phyloP scores from a whole-genome alignment of 2,113 vertebrate genomes.

The Scartelaos histophorus region DNA sequence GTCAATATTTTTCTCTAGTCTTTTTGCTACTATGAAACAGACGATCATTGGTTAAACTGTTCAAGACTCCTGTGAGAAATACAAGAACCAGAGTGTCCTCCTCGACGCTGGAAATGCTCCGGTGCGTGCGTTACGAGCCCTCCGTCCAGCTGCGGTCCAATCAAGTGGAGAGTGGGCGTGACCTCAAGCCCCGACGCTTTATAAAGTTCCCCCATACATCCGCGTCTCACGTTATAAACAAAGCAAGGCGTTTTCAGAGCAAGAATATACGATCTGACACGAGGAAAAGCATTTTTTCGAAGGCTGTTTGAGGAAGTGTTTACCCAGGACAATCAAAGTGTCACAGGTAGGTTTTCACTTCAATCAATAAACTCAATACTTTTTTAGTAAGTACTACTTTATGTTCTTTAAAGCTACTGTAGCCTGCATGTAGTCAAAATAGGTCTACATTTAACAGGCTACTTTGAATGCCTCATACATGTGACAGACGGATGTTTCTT shows the following conservation, averaged over 20 bases:
- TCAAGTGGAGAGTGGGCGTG: conserved; percentile 67
- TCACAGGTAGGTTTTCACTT: conserved; percentile 48
- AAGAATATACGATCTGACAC: neutral
- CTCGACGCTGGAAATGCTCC: conserved; percentile 43
- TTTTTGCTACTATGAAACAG: neutral
- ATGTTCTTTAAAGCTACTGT: neutral
- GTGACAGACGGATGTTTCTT: too few relatives aligned
- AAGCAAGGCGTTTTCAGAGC: conserved; percentile 22
- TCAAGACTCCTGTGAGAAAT: neutral
- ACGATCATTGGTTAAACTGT: neutral
- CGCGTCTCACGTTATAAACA: conserved; percentile 71
- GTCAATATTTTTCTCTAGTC: too few relatives aligned
- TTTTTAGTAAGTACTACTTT: neutral
- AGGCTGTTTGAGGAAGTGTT: neutral
- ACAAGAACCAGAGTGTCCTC: neutral
- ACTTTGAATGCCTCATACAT: too few relatives aligned
- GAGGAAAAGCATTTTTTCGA: neutral
- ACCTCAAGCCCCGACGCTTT: conserved; percentile 57
- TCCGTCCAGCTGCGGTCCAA: conserved; percentile 62
- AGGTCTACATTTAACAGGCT: too few relatives aligned
- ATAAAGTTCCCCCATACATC: conserved; percentile 73
- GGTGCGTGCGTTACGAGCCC: conserved; percentile 17
- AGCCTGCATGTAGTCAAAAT: too few relatives aligned
- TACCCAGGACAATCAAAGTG: conserved; percentile 56
- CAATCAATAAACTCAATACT: neutral